A percentile compares a stretch with the other conserved stretches of the same genome.
Conservation (phyloP, 2,113 vertebrate species). For the Larimichthys polyactis region DNA sequence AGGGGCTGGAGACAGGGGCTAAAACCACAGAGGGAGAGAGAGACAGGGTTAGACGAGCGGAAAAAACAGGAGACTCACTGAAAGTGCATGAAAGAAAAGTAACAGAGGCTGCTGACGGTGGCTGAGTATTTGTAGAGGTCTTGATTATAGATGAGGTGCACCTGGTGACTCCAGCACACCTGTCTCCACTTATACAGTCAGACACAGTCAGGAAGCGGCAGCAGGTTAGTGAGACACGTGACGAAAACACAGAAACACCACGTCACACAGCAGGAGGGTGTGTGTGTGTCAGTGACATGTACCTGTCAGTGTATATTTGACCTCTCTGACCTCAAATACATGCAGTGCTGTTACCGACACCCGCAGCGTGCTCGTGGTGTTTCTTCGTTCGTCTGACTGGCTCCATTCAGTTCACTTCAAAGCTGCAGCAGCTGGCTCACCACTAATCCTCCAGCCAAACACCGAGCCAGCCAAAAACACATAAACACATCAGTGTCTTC, state of each 20-base stretch:
- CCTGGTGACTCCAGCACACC: no score
- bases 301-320: neutral
- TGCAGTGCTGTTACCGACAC: neutral
- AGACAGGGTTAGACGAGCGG: no score
- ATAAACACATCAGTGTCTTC: neutral
- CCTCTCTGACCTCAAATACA: neutral
- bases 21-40: no score
- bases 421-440: constrained; percentile 41
- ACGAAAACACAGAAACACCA: neutral
- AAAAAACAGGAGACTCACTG: no score
- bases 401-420: constrained; percentile 54
- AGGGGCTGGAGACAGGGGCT: no score
- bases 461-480: neutral
- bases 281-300: neutral
- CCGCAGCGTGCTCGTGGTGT: neutral
- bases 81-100: no score
- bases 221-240: no score
- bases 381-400: constrained; percentile 28
- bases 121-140: no score
- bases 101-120: no score
- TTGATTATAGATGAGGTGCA: no score
- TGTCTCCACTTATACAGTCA: no score
- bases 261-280: neutral
- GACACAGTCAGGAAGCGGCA: no score
- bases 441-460: constrained; percentile 23